A percentile compares a stretch with the other conserved stretches of the same genome.
phyloP scores from a whole-genome alignment of 2,888 invertebrate species.

The Iselma pallidipennis region DNA sequence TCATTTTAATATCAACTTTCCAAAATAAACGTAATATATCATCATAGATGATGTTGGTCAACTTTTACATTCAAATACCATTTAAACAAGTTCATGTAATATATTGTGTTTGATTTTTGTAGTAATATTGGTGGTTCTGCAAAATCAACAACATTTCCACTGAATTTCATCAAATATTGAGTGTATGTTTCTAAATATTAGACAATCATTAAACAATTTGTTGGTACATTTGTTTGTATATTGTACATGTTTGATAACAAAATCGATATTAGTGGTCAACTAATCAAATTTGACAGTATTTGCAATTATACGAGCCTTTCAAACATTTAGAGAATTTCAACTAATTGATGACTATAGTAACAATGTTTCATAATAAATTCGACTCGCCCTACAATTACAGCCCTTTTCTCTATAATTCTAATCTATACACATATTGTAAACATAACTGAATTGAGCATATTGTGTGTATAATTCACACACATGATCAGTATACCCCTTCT shows the following conservation, averaged over 20 bases:
- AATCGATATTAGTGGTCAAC: slow-evolving; percentile 6
- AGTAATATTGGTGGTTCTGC: neutral
- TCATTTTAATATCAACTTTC: too few species aligned
- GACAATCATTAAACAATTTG: neutral
- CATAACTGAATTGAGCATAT: slow-evolving; percentile 28
- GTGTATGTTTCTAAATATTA: neutral
- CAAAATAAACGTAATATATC: too few species aligned
- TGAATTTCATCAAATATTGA: too few species aligned
- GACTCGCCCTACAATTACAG: neutral
- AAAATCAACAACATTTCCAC: neutral
- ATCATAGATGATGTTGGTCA: too few species aligned
- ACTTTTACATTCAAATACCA: too few species aligned
- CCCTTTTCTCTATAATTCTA: too few species aligned
- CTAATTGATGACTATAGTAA: slow-evolving; percentile 35
- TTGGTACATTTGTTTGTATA: neutral
- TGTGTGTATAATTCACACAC: slow-evolving; percentile 29
- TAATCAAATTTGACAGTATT: slow-evolving; percentile 3
- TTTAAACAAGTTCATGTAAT: too few species aligned
- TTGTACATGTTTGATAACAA: neutral
- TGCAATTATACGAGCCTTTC: slow-evolving; percentile 6
- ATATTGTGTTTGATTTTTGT: too few species aligned
- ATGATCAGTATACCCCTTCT: slow-evolving; percentile 22
- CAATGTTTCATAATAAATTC: slow-evolving; percentile 33
- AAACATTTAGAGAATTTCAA: slow-evolving; percentile 29
- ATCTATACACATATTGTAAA: too few species aligned